Base-by-base conservation (phyloP, 2,113 vertebrate species). In the Percopsis transmontana region DNA sequence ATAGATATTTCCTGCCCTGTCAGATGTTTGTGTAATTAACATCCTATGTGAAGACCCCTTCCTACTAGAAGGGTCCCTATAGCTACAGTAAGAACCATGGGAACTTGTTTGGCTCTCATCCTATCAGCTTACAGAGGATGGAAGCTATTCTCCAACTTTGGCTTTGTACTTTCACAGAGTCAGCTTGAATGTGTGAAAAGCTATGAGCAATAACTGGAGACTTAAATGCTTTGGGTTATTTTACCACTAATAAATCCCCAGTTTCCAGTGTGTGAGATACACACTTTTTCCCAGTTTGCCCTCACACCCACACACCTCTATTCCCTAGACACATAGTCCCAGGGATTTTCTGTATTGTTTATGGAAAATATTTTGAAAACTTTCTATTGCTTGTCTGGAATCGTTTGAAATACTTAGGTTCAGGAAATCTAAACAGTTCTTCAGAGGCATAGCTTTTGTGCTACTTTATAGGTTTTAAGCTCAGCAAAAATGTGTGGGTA, bases 171-270 rank as follows among this genome's bases (percentile, higher is more conserved):
- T 42, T 80, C 60, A 70, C 69, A 27, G 62, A 65, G 73, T 42
- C 76, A 76, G 75, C 48, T 44, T 68, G 59, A 72, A 56, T 51
- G 23, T 62, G 44, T 58, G 20, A 65, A 81, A 65, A 56, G 51
- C 70, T 7, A 59, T 68, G 55, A 38, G 23, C 55, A 56, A 51
- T 64, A 80, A 63, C 20, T 70, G 58, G 57, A 60, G 65, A 70
- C 71, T 66, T 66, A 72, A 73, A 67, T 75, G 67, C 52, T 55
- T 64, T 52, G 65, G 15, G 84, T 86, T 84, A 73, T 80, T 74
- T 75, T 58, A 48, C 78, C 54, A 66, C 72, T 68, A 76, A 69
- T 61, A 52, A 16, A 15, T 68, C 67, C 62, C 62, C 53, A 50
- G 57, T 66, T 62, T 68, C 70, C 50, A 15, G 24, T 56, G 27